Conservation (phyloP, 2,113 vertebrate genomes). For the Poeciliopsis prolifica region DNA sequence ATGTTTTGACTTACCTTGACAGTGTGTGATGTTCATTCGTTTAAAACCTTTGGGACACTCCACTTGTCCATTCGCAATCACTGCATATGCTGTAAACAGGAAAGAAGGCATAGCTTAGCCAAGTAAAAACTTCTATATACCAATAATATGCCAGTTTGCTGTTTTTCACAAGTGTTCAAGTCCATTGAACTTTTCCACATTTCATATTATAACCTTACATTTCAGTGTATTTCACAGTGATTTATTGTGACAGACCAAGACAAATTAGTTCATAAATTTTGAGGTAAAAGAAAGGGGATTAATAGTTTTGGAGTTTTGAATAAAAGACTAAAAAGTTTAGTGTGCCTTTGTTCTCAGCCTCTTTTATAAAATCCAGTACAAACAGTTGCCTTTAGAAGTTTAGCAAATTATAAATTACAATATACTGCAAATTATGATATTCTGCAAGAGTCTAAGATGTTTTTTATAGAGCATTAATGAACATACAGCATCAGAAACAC, state of each 20-base stretch:
- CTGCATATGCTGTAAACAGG: constrained; percentile 80
- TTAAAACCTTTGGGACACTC: constrained; percentile 93
- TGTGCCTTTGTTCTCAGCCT: not conserved
- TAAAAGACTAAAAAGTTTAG: no score
- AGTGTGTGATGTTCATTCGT: constrained; percentile 88
- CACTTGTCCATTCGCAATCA: constrained; percentile 89
- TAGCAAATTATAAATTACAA: not conserved
- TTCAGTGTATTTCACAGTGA: not conserved
- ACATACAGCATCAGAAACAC: no score
- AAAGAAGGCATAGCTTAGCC: constrained; percentile 29
- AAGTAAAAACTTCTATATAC: constrained; percentile 18
- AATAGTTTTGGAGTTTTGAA: not conserved
- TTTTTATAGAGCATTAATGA: no score
- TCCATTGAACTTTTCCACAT: not conserved
- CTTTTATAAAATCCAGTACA: not conserved
- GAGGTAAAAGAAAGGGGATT: not conserved
- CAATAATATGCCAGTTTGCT: not conserved
- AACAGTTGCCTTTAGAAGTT: no score
- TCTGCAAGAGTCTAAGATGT: not conserved
- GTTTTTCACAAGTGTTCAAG: not conserved
- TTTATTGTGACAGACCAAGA: not conserved
- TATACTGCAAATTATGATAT: not conserved
- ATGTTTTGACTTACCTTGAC: constrained; percentile 87
- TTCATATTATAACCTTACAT: no score
- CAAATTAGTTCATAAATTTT: not conserved